A percentile compares a stretch with the other conserved stretches of the same genome.
Conservation (phyloP, 2,113 vertebrate species). For the Paralichthys olivaceus region DNA sequence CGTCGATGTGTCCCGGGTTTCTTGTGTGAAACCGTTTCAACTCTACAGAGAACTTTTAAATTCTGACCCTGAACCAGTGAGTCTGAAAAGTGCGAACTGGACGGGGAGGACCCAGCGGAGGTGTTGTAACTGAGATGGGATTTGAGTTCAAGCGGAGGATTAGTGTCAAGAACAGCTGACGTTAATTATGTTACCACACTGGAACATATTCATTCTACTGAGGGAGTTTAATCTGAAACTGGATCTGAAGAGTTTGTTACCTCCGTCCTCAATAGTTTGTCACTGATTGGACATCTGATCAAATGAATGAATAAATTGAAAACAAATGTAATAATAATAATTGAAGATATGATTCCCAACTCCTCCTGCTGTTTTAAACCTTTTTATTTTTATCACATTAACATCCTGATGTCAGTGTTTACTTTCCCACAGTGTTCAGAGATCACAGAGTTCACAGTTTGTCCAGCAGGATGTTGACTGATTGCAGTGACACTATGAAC, state of each 20-base stretch:
- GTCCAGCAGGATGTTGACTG: not conserved
- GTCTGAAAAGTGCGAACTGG: not conserved
- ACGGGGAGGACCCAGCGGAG: not conserved
- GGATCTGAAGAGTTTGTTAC: too few relatives aligned
- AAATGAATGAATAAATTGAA: not conserved
- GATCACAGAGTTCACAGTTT: too few relatives aligned
- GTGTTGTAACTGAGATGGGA: conserved; percentile 52
- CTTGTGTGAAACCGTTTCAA: too few relatives aligned
- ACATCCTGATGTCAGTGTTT: conserved; percentile 27
- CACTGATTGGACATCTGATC: not conserved
- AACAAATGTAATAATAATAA: not conserved
- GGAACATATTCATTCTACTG: not conserved
- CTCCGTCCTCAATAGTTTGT: too few relatives aligned
- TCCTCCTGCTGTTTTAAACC: not conserved
- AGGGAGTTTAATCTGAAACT: too few relatives aligned
- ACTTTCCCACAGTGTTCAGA: conserved; percentile 38
- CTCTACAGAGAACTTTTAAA: too few relatives aligned
- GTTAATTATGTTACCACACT: conserved; percentile 20
- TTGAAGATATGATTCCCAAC: not conserved
- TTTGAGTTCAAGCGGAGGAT: conserved; percentile 38
- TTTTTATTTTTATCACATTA: not conserved
- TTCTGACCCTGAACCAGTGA: not conserved
- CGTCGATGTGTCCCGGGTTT: too few relatives aligned
- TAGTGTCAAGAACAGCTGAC: conserved; percentile 56
- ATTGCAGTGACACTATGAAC: not conserved